Base-by-base conservation (phyloP, 2,113 vertebrate genomes). In the Vireo altiloquus region DNA sequence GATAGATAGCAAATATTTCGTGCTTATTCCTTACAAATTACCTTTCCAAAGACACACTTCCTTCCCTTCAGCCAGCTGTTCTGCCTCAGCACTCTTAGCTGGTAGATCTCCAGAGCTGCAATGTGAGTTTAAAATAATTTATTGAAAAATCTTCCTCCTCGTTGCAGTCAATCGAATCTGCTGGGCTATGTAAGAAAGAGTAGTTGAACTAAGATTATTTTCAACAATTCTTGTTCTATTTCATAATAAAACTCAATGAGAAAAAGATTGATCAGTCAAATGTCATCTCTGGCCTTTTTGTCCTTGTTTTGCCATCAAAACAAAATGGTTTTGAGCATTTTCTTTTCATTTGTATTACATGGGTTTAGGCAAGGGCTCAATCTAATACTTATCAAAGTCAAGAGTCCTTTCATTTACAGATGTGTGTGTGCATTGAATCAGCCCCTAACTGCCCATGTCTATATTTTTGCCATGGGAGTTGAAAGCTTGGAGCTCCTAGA, bases 21-120 rank as follows among this genome's bases (percentile, higher is more conserved):
- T 77, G 56, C 75, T 95, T 87, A 87, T 65, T 94, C 56, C 88
- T 95, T 90, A 57, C 25, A 83, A 93, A 92, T 92, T 95, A 97
- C 95, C 82, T 96, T 91, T 95, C 68, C 82, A 93, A 95, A 91
- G 94, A 82, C 54, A 92, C 17, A 74, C 50, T 94, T 96, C 85
- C 81, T 95, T 90, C 71, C 85, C 79, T 94, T 74, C 68, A 94
- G 88, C 59, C 87, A 95, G 88, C 64, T 96, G 89, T 97, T 97
- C 94, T 90, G 90, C 87, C 66, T 96, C 92, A 78, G 61, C 82
- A 39, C 35, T 91, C 92, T 77, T 77, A 53, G 69, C 70, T 96
- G 91, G 87, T 92, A 86, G 25, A 70, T 49, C 66, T 96, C 90
- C 94, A 95, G 84, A 89, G 39, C 64, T 87, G 63, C 65, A 81